These are phyloP conservation scores for Mellivora capensis DNA, from an alignment of 2,113 vertebrate genomes.

Conservation along the genomic window DNA sequence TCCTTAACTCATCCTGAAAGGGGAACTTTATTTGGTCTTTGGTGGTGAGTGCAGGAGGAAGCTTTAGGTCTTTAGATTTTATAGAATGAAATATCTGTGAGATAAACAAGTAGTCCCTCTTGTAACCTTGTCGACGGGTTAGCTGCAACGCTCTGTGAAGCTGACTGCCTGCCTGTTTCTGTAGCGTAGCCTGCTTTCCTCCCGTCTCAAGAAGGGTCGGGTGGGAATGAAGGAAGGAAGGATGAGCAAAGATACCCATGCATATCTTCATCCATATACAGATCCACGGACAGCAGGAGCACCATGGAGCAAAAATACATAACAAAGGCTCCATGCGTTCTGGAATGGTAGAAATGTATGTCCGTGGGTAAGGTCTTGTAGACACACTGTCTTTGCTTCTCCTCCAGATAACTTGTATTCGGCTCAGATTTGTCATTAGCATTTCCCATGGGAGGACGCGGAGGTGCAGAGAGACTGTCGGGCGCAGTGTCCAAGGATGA, in stretches of 20 bases:
- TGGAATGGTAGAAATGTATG: neutral
- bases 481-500: neutral
- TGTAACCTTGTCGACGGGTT: neutral
- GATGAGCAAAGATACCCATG: neutral
- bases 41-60: neutral
- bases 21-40: neutral
- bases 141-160: rapidly evolving
- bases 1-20: neutral
- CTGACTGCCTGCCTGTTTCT: rapidly evolving
- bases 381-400: rapidly evolving
- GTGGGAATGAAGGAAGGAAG: neutral
- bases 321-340: neutral
- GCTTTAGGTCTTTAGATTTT: neutral
- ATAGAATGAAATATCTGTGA: neutral
- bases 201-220: neutral
- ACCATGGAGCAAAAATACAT: neutral
- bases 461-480: neutral
- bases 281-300: neutral
- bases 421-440: neutral
- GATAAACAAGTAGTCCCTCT: neutral
- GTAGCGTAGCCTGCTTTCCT: too few relatives aligned
- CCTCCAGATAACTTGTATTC: rapidly evolving
- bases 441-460: neutral
- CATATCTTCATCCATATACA: neutral
- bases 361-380: neutral